Base-by-base conservation (phyloP, 2,888 invertebrate species). In the Melanchra persicariae region DNA sequence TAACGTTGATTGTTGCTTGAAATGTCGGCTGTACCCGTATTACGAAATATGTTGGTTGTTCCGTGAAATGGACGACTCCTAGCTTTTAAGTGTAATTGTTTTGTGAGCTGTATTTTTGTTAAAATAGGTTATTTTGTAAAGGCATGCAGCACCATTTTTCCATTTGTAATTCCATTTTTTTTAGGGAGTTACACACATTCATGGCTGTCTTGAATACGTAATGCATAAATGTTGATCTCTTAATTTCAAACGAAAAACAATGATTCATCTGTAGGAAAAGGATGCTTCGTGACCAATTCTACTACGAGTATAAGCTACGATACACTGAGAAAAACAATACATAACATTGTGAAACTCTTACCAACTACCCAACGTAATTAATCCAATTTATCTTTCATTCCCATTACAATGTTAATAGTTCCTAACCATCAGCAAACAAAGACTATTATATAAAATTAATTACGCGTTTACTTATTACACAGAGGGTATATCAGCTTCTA, bases 81-180 rank as follows among this genome's bases (percentile, higher is more conserved):
- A 59, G 45, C 37, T 80, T 72, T 75, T 67, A 67, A 62, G 30
- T 68, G 62, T 68, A 80, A 80, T 68, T 80, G 68, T 77, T 67
- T 75, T 26, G 49, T 49, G 15, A 45, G 40, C 17, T 73, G 17
- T n/a, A 54, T 58, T 60, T 55, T 60, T 60, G 59, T 47, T 40
- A 12, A 9, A 57, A 72, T 34, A 47, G 24, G 26, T 49, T 76
- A 55, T 57, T 68, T 30, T 54, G 12, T 47, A n/a, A 54, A 49
- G 17, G 52, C 52, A 52, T 17, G 19, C 19, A 19, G 54, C 54
- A 10, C 5, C 10, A 17, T 52, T 52, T 30, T 24, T 24, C 2
- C 15, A 12, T 51, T 51, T 24, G 24, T 15, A 7, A 24, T 24
- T 24, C 24, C 10, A 51, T 4, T 15, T 9, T 51, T 51, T 24